A percentile compares a stretch with the other conserved stretches of the same genome.
These are phyloP conservation scores for Osmoderma eremita DNA, from an alignment of 2,888 invertebrate genomes.

Conservation along the genomic window DNA sequence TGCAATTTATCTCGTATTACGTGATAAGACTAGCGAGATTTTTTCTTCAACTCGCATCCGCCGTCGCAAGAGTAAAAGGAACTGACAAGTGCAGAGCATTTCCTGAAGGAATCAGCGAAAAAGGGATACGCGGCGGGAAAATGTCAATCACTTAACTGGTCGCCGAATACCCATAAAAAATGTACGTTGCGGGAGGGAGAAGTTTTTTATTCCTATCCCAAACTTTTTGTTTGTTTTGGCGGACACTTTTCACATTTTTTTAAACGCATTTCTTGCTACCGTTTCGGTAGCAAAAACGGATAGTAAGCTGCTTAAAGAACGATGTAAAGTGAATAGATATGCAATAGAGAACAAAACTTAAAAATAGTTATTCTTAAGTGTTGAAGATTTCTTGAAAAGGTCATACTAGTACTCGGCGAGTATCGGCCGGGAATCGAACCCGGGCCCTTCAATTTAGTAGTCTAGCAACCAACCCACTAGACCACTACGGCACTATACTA, in stretches of 20 bases:
- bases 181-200: background rate
- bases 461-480: too few relatives aligned
- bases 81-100: constrained; percentile 60
- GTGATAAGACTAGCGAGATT: constrained; percentile 55
- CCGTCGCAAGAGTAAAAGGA: constrained; percentile 54
- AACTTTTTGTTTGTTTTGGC: background rate
- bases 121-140: constrained; percentile 56
- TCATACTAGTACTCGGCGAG: too few relatives aligned
- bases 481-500: too few relatives aligned
- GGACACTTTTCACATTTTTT: background rate
- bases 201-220: background rate
- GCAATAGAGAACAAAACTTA: too few relatives aligned
- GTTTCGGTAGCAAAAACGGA: background rate
- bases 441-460: too few relatives aligned
- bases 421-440: too few relatives aligned
- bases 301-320: background rate
- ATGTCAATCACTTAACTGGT: constrained; percentile 59
- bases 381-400: too few relatives aligned
- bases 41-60: constrained; percentile 41
- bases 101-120: constrained; percentile 58
- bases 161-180: constrained; percentile 26
- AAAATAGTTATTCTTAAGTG: too few relatives aligned
- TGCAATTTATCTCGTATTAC: constrained; percentile 52
- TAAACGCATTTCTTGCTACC: background rate
- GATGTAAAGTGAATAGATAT: too few relatives aligned